Percentiles rank a stretch among this genome's conserved stretches.
Evolutionary conservation across 2,888 invertebrate genomes (phyloP).

Genomic region (Sylvicola cinctus): DNA sequence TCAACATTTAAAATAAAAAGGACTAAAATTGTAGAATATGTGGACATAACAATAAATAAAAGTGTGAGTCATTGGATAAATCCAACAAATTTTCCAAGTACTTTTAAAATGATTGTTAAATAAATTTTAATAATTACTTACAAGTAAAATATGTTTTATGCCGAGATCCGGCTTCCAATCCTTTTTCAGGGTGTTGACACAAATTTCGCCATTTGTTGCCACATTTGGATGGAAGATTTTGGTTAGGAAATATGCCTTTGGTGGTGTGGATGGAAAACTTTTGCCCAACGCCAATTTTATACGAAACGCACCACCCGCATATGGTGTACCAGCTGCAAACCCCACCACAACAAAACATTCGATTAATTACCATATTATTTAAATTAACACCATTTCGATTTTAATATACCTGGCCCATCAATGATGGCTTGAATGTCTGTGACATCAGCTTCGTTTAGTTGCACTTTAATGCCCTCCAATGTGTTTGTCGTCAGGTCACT

Average conservation of each 20-base stretch:
- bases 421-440: slow-evolving; percentile 84
- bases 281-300: slow-evolving; percentile 78
- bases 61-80: too few species aligned
- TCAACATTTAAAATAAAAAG: too few species aligned
- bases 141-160: slow-evolving; percentile 81
- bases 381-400: slow-evolving; percentile 5
- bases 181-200: slow-evolving; percentile 87
- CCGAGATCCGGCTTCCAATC: slow-evolving; percentile 95
- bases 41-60: too few species aligned
- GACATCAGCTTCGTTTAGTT: slow-evolving; percentile 79
- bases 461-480: slow-evolving; percentile 78
- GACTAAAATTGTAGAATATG: too few species aligned
- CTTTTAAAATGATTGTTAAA: neutral
- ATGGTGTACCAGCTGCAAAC: slow-evolving; percentile 78
- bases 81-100: too few species aligned
- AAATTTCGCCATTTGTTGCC: slow-evolving; percentile 82
- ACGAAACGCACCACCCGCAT: slow-evolving; percentile 70
- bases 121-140: slow-evolving; percentile 22
- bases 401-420: slow-evolving; percentile 56
- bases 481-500: slow-evolving; percentile 61
- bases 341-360: too few species aligned
- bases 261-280: slow-evolving; percentile 81
- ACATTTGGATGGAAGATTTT: slow-evolving; percentile 97
- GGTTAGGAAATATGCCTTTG: slow-evolving; percentile 82
- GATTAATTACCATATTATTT: slow-evolving; percentile 1